phyloP scores from a whole-genome alignment of 2,113 vertebrate genomes.

The Brachirus orientalis region DNA sequence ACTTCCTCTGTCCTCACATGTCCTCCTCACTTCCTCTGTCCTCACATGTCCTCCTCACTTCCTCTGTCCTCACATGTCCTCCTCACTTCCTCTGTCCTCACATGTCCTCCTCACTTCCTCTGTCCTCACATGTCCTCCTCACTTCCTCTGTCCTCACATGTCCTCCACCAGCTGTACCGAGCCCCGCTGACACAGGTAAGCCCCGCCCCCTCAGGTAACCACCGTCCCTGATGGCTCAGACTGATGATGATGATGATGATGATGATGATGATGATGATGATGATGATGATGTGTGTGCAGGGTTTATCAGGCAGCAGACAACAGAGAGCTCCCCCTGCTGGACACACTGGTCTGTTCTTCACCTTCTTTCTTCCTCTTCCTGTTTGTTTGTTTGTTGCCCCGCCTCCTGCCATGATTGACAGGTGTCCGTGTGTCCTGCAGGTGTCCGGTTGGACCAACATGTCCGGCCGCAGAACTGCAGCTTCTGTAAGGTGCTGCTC shows the following conservation, averaged over 20 bases:
- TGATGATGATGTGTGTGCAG: conserved; percentile 22
- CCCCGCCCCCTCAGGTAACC: background rate
- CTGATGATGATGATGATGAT: background rate
- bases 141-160: no score
- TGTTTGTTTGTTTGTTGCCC: background rate
- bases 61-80: no score
- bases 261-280: background rate
- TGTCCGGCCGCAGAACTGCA: conserved; percentile 86
- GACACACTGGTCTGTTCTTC: conserved; percentile 17
- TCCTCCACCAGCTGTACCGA: conserved; percentile 79
- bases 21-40: no score
- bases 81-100: no score
- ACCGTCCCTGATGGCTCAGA: no score
- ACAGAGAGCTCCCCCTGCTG: conserved; percentile 39
- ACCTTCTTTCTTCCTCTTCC: background rate
- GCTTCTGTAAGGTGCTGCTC: conserved; percentile 92
- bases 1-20: no score
- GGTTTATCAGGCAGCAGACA: conserved; percentile 7
- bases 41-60: no score
- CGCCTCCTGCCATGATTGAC: background rate
- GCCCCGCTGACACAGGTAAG: conserved; percentile 61
- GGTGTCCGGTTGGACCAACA: conserved; percentile 74
- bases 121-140: no score
- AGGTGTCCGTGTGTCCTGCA: conserved; percentile 15
- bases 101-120: no score